Percentiles rank a stretch among this genome's conserved stretches.
phyloP scores from a whole-genome alignment of 1,140 invertebrate species.

The Drosophila tsacasi region DNA sequence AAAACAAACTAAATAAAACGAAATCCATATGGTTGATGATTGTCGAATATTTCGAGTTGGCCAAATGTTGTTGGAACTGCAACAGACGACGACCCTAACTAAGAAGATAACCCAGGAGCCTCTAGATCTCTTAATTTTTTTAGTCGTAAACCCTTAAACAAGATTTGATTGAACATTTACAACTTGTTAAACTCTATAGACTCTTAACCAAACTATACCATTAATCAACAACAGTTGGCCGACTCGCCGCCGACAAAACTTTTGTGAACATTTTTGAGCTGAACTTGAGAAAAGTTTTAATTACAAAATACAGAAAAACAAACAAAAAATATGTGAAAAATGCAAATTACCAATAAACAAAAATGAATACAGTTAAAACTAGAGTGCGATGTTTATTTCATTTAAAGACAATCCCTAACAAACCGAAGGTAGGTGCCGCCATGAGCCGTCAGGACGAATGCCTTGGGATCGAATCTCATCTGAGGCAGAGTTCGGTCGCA shows the following conservation, averaged over 20 bases:
- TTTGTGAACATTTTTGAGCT: constrained; percentile 69
- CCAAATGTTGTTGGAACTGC: constrained; percentile 48
- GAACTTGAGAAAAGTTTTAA: constrained; percentile 48
- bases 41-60: constrained; percentile 31
- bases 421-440: constrained; percentile 73
- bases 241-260: constrained; percentile 45
- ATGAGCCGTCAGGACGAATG: constrained; percentile 76
- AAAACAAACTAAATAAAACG: constrained; percentile 18
- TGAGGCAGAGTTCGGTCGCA: constrained; percentile 62
- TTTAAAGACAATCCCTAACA: constrained; percentile 46
- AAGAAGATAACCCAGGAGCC: not conserved
- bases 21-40: constrained; percentile 33
- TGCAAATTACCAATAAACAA: constrained; percentile 68
- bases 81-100: not conserved
- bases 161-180: not conserved
- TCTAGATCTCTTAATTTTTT: constrained; percentile 4
- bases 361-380: constrained; percentile 24
- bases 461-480: constrained; percentile 84
- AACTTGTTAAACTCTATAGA: constrained; percentile 3
- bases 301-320: constrained; percentile 26
- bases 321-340: constrained; percentile 63
- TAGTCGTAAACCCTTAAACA: not conserved
- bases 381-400: not conserved
- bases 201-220: constrained; percentile 4
- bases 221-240: constrained; percentile 39